Base-by-base conservation (phyloP, 2,888 invertebrate genomes). In the Petrolisthes manimaculis region DNA sequence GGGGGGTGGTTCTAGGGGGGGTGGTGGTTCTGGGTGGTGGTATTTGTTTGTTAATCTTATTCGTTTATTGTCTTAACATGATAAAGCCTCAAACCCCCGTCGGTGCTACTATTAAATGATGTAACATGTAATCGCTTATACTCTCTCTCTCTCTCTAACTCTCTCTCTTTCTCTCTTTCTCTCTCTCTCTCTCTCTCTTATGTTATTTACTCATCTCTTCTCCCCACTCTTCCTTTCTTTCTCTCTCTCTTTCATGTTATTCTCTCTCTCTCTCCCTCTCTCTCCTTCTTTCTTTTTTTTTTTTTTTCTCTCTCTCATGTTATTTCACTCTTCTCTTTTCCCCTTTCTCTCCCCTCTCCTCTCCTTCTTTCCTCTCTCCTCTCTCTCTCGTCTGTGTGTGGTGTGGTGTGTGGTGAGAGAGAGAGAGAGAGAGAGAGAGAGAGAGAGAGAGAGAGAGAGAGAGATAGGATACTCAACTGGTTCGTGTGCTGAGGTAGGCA, bases 11-110 rank as follows among this genome's bases (percentile, higher is more conserved):
- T n/a, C n/a, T n/a, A n/a, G n/a, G n/a, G n/a, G n/a, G n/a, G n/a
- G n/a, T n/a, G n/a, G n/a, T n/a, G n/a, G n/a, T n/a, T n/a, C n/a
- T n/a, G n/a, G n/a, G n/a, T n/a, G n/a, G n/a, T n/a, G n/a, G n/a
- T n/a, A n/a, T n/a, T 82, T 83, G 86, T 86, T 86, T 82, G 86
- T 86, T 82, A 86, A 86, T 82, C 81, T 86, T 82, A 86, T 86
- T 83, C 78, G 82, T 81, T 86, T 86, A 86, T 82, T 86, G 86
- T 86, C 86, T 86, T 86, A 86, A 86, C 86, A 86, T 86, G 86
- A 86, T 86, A 86, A 86, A 74, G 71, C 74, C 56, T 71, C 51
- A 37, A 80, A n/a, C n/a, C 55, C 86, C 86, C 82, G 54, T 75
- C 9, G 37, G 86, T 21, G 18, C 81, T 24, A 53, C 4, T 56